Percentiles rank a stretch among this genome's conserved stretches.
Conservation (phyloP, 2,888 invertebrate species). For the Drosophila meridionalis region DNA sequence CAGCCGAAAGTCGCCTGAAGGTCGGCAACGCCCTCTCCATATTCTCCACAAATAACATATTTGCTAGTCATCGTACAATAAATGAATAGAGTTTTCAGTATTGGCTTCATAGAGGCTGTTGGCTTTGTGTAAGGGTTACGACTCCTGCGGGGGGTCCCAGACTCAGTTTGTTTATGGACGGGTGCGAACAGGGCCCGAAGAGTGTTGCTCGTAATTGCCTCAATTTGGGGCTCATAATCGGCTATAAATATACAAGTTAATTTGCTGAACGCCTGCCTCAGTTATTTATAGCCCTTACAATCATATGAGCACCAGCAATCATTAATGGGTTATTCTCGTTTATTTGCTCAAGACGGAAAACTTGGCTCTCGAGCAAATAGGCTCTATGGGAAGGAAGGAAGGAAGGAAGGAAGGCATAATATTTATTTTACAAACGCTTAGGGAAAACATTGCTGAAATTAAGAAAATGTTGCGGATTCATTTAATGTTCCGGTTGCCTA, state of each 20-base stretch:
- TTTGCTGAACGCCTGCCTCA: background rate
- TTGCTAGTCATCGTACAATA: conserved; percentile 5
- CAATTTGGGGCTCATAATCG: conserved; percentile 40
- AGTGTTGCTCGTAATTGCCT: conserved; percentile 58
- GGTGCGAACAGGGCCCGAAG: conserved; percentile 12
- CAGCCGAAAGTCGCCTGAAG: conserved; percentile 52
- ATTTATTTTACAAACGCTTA: conserved; percentile 3
- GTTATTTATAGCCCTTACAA: conserved; percentile 12
- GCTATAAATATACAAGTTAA: conserved; percentile 28
- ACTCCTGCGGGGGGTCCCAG: conserved; percentile 41
- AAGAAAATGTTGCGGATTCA: background rate
- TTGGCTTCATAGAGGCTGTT: background rate
- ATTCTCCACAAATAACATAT: conserved; percentile 7
- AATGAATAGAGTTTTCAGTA: conserved; percentile 2
- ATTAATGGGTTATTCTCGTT: background rate
- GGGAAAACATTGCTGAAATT: background rate
- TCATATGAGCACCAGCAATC: conserved; percentile 6
- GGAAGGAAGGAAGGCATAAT: background rate
- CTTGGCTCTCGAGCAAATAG: background rate
- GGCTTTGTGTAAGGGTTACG: background rate
- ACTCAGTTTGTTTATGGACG: conserved; percentile 43
- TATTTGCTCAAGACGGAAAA: conserved; percentile 1
- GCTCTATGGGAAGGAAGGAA: background rate
- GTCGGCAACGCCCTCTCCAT: conserved; percentile 15
- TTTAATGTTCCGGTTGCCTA: background rate